Percentiles rank a stretch among this genome's conserved stretches.
These are phyloP conservation scores for Hoplodrina blanda DNA, from an alignment of 2,888 invertebrate genomes.

Conservation along the genomic window DNA sequence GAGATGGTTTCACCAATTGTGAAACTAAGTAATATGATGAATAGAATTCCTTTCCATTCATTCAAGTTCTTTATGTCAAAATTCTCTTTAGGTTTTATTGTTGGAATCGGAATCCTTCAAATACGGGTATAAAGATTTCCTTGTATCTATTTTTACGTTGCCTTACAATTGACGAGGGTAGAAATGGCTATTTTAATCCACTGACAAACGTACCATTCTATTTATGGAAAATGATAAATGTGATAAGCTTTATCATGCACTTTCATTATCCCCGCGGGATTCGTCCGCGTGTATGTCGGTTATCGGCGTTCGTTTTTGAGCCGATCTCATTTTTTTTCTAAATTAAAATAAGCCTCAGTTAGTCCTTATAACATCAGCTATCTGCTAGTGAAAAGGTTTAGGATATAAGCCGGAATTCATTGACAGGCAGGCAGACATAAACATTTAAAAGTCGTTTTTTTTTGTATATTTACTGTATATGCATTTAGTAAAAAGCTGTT, in stretches of 20 bases:
- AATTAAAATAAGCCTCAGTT: too few relatives aligned
- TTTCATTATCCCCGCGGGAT: not conserved
- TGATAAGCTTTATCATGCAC: not conserved
- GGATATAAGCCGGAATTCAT: too few relatives aligned
- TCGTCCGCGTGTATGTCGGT: too few relatives aligned
- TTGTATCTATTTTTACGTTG: slow-evolving; percentile 4
- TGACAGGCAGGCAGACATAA: too few relatives aligned
- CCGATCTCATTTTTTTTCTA: too few relatives aligned
- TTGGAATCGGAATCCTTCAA: slow-evolving; percentile 5
- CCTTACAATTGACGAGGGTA: not conserved
- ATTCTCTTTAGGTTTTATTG: slow-evolving; percentile 9
- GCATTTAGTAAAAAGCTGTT: too few relatives aligned
- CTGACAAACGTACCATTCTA: not conserved
- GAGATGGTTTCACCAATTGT: not conserved
- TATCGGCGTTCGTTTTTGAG: too few relatives aligned
- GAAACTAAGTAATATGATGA: not conserved
- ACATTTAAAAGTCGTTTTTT: too few relatives aligned
- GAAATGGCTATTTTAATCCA: not conserved
- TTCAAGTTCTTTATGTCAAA: not conserved
- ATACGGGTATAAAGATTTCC: not conserved
- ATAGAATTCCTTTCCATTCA: not conserved
- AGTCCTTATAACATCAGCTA: too few relatives aligned
- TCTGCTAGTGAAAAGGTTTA: too few relatives aligned
- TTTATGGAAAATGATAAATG: slow-evolving; percentile 11
- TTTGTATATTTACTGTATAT: too few relatives aligned